phyloP scores from a whole-genome alignment of 2,888 invertebrate species.

The Tinea pellionella region DNA sequence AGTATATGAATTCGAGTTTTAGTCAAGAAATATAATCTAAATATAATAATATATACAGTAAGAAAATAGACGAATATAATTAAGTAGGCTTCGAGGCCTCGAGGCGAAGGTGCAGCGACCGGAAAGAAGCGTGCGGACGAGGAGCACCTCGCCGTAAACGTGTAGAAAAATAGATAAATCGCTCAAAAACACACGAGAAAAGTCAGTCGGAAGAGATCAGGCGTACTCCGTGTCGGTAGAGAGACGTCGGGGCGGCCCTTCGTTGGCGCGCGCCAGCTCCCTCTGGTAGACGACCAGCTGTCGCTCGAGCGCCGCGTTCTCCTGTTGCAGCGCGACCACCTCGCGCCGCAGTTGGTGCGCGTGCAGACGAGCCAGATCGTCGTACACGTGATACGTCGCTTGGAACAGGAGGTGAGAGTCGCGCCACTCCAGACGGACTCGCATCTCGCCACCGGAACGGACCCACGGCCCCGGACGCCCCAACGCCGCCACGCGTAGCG shows the following conservation, averaged over 20 bases:
- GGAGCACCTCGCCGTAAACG: slow-evolving; percentile 58
- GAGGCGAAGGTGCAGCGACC: slow-evolving; percentile 27
- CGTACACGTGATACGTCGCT: slow-evolving; percentile 85
- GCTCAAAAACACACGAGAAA: slow-evolving; percentile 60
- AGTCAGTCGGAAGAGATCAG: slow-evolving; percentile 71
- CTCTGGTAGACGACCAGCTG: slow-evolving; percentile 87
- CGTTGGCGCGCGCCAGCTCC: slow-evolving; percentile 65
- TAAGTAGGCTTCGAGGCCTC: neutral
- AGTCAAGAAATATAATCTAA: slow-evolving; percentile 58
- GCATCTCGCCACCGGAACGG: slow-evolving; percentile 77
- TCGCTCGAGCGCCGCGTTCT: slow-evolving; percentile 84
- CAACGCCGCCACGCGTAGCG: slow-evolving; percentile 77
- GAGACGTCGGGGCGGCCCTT: slow-evolving; percentile 57
- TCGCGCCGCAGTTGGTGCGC: slow-evolving; percentile 88
- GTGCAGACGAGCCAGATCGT: slow-evolving; percentile 82
- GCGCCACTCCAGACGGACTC: slow-evolving; percentile 85
- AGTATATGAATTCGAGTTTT: slow-evolving; percentile 67
- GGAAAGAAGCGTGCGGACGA: slow-evolving; percentile 65
- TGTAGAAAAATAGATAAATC: slow-evolving; percentile 71
- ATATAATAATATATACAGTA: slow-evolving; percentile 66
- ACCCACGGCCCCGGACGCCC: slow-evolving; percentile 75
- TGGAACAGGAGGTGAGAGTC: slow-evolving; percentile 84
- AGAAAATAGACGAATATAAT: slow-evolving; percentile 63
- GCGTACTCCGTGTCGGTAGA: slow-evolving; percentile 81
- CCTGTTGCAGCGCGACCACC: slow-evolving; percentile 82